Base-by-base conservation (phyloP, 2,113 vertebrate species). In the Sitta europaea region DNA sequence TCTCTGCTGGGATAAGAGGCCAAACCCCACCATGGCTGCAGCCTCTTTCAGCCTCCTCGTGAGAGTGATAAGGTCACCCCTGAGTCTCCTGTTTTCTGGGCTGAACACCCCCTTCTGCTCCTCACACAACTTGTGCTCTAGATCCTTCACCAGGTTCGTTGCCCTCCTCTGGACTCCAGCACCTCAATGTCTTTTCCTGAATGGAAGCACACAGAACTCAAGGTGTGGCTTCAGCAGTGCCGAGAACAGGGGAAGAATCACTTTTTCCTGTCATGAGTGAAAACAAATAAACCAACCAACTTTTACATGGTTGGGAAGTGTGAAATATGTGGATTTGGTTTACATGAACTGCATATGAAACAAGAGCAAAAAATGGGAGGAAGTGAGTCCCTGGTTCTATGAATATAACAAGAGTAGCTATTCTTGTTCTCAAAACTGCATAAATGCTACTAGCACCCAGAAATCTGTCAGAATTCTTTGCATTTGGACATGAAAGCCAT, bases 21-120 rank as follows among this genome's bases (percentile, higher is more conserved):
- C 13, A 14, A 29, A 0, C 2, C 19, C 15, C 2, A 4, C 1
- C 1, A 0, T 21, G 36, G 19, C 43, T 29, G 3, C 51, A 38
- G 9, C 23, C 33, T 66, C 36, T 45, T 43, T n/a, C 43, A 51
- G 19, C 28, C 23, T 29, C 7, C 25, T 16, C 33, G 7, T 11
- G n/a, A 16, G 10, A 31, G 36, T 38, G 12, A 11, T 17, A 17
- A 51, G 3, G 20, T 45, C 36, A 43, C 6, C 15, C 2, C 33
- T 3, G 15, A 29, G 36, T 4, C 11, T 36, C 40, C 29, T 55
- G 27, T 47, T 47, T 33, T 28, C 31, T 65, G 43, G 10, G 11
- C 27, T 33, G n/a, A 65, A 43, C 33, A 38, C 6, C 8, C 14
- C 3, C 16, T 38, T 42, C 28, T 59, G 12, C n/a, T 45, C 11